Evolutionary conservation across 2,797 vertebrate species (phyloP).

Genomic region (Malurus splendens): DNA sequence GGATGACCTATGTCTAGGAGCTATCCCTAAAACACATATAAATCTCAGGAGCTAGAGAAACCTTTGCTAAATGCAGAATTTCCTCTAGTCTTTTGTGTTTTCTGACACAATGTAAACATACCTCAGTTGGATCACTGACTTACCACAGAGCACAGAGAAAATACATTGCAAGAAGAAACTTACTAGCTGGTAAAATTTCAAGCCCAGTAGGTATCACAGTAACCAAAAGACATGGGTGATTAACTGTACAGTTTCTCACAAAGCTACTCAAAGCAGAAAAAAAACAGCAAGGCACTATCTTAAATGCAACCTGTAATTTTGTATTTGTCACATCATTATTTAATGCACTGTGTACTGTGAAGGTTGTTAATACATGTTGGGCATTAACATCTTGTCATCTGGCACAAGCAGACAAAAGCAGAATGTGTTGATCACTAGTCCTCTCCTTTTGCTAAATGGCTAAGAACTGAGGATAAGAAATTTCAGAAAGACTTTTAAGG

Average conservation of each 20-base stretch:
- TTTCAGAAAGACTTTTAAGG: background rate
- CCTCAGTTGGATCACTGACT: background rate
- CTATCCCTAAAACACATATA: background rate
- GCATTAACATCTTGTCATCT: background rate
- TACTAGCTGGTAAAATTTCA: background rate
- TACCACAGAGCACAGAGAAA: background rate
- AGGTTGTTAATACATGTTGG: background rate
- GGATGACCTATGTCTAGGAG: background rate
- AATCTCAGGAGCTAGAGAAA: background rate
- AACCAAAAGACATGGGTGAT: background rate
- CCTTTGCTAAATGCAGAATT: background rate
- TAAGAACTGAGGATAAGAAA: background rate
- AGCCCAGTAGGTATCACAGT: background rate
- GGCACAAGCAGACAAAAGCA: background rate
- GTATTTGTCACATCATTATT: background rate
- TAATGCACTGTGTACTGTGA: background rate
- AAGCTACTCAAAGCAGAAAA: background rate
- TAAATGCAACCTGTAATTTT: background rate
- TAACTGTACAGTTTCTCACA: background rate
- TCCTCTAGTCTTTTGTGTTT: background rate
- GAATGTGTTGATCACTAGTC: fast-evolving
- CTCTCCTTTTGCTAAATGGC: background rate
- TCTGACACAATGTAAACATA: background rate
- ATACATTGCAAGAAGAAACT: background rate
- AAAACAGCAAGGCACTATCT: background rate